Evolutionary conservation across 2,888 invertebrate species (phyloP).

Genomic region (Strigamia transsilvanica): DNA sequence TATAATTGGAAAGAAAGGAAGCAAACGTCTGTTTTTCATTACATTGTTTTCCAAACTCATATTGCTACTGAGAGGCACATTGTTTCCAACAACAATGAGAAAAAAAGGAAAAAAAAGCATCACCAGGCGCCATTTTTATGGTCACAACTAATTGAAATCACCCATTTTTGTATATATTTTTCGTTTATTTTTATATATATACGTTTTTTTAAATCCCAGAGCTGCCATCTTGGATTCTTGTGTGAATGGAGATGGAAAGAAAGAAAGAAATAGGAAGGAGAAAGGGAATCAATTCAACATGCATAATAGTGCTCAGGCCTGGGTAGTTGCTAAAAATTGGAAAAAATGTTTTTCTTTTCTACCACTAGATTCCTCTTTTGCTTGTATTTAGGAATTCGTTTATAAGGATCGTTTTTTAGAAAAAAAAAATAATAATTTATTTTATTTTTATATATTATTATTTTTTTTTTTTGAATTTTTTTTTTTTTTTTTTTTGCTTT

Average conservation of each 20-base stretch:
- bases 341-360: conserved; percentile 47
- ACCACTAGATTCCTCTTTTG: conserved; percentile 13
- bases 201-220: conserved; percentile 38
- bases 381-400: background rate
- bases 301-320: conserved; percentile 48
- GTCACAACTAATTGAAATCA: conserved; percentile 32
- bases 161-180: background rate
- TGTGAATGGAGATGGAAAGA: conserved; percentile 13
- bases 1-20: background rate
- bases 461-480: too few relatives aligned
- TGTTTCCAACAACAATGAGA: conserved; percentile 43
- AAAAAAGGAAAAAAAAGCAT: background rate
- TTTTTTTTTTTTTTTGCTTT: background rate
- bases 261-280: conserved; percentile 24
- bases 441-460: too few relatives aligned
- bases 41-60: conserved; percentile 45
- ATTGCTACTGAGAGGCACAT: conserved; percentile 45
- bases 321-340: conserved; percentile 45
- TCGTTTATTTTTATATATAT: background rate
- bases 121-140: conserved; percentile 37
- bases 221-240: conserved; percentile 44
- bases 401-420: conserved; percentile 30
- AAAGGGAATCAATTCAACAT: conserved; percentile 40
- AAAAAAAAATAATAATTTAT: too few relatives aligned
- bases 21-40: background rate